phyloP scores from a whole-genome alignment of 1,140 invertebrate genomes.

The Cotesia typhae region DNA sequence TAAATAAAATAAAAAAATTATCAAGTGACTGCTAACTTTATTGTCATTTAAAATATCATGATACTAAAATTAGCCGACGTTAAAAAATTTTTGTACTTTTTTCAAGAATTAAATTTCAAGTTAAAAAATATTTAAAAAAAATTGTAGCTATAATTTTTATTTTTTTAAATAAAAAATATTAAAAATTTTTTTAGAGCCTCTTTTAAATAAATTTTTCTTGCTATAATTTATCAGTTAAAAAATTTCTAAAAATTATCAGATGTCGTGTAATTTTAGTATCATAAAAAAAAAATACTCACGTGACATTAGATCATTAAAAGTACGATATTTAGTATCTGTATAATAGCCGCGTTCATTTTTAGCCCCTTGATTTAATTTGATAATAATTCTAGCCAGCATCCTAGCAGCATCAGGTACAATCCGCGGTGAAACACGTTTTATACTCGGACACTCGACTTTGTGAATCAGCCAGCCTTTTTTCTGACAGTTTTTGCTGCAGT shows the following conservation, averaged over 20 bases:
- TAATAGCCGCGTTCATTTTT: conserved; percentile 74
- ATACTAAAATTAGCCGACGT: too few relatives aligned
- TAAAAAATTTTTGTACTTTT: too few relatives aligned
- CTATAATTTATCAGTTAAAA: too few relatives aligned
- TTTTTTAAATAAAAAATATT: neutral
- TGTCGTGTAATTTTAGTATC: neutral
- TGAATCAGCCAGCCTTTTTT: conserved; percentile 79
- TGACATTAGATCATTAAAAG: conserved; percentile 86
- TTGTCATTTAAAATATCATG: too few relatives aligned
- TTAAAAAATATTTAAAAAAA: neutral
- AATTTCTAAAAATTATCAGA: too few relatives aligned
- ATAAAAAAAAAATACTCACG: conserved; percentile 69
- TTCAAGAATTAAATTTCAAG: too few relatives aligned
- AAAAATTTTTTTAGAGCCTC: neutral
- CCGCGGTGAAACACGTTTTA: conserved; percentile 73
- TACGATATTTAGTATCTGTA: conserved; percentile 72
- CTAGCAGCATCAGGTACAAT: conserved; percentile 78
- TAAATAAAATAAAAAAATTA: too few relatives aligned
- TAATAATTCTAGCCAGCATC: conserved; percentile 77
- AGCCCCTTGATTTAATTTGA: conserved; percentile 74
- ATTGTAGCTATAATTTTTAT: neutral
- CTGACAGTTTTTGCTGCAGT: conserved; percentile 80
- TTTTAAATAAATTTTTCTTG: too few relatives aligned
- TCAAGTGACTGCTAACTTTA: too few relatives aligned
- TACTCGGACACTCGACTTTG: conserved; percentile 78